Percentiles rank a stretch among this genome's conserved stretches.
Conservation (phyloP, 2,888 invertebrate species). For the Allolobophora icterica region DNA sequence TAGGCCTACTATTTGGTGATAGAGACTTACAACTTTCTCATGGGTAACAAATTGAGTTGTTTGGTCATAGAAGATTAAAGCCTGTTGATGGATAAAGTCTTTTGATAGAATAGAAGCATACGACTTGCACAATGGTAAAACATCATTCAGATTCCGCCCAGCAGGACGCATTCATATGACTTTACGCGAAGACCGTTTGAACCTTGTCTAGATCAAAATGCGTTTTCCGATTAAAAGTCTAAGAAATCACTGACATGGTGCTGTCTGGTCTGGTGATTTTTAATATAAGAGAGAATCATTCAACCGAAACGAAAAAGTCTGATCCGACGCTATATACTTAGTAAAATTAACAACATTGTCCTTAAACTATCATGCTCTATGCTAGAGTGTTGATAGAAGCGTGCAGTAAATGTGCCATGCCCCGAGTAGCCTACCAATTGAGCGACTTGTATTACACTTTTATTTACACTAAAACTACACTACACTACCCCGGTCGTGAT, state of each 20-base stretch:
- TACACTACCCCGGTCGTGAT: neutral
- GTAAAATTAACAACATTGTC: neutral
- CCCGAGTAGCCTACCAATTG: neutral
- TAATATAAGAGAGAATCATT: neutral
- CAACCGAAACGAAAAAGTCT: neutral
- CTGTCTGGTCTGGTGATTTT: neutral
- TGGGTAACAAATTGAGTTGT: too few species aligned
- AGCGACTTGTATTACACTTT: neutral
- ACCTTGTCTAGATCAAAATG: too few species aligned
- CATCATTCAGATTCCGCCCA: too few species aligned
- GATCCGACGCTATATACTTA: neutral
- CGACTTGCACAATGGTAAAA: too few species aligned
- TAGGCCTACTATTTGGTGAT: too few species aligned
- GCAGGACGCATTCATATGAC: too few species aligned
- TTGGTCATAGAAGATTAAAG: too few species aligned
- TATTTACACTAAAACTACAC: neutral
- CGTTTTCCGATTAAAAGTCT: neutral
- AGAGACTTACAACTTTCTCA: too few species aligned
- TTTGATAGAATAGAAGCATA: too few species aligned
- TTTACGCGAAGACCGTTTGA: too few species aligned
- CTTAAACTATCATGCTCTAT: neutral
- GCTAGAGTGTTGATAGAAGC: neutral
- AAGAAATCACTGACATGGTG: neutral
- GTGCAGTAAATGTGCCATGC: neutral
- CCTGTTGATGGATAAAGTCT: too few species aligned